A percentile compares a stretch with the other conserved stretches of the same genome.
These are phyloP conservation scores for Pterocles gutturalis DNA, from an alignment of 2,113 vertebrate species.

Conservation along the genomic window DNA sequence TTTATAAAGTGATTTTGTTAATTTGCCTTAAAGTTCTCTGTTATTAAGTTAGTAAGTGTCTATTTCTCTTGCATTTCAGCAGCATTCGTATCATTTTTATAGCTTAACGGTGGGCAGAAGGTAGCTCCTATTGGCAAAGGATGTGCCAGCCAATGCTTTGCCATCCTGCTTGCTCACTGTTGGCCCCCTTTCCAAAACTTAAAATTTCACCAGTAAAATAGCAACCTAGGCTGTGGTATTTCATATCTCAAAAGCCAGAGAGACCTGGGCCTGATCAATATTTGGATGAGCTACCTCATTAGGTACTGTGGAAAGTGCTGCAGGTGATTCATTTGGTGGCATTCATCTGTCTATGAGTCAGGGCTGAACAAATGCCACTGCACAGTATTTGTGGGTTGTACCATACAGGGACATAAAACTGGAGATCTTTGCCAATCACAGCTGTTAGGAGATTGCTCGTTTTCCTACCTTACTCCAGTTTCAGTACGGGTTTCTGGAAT, in stretches of 20 bases:
- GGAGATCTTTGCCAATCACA: not conserved
- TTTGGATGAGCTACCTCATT: constrained; percentile 43
- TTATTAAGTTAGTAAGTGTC: not conserved
- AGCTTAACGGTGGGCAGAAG: not conserved
- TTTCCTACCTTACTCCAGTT: not conserved
- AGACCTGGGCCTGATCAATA: not conserved
- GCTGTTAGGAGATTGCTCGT: not conserved
- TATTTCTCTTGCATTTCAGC: not conserved
- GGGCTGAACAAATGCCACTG: constrained; percentile 58
- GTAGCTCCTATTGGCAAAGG: not conserved
- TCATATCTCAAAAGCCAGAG: not conserved
- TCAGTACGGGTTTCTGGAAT: not conserved
- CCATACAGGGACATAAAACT: not conserved
- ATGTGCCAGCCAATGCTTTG: not conserved
- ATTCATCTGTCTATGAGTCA: constrained; percentile 55
- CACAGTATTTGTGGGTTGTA: not conserved
- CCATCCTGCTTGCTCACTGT: not conserved
- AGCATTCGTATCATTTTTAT: not conserved
- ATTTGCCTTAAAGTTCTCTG: constrained; percentile 6
- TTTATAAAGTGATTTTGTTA: not conserved
- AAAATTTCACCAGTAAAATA: not conserved
- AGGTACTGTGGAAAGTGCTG: constrained; percentile 41
- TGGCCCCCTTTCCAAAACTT: not conserved
- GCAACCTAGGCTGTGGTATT: not conserved
- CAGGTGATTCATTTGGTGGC: constrained; percentile 55